Percentiles rank a stretch among this genome's conserved stretches.
Conservation (phyloP, 2,113 vertebrate species). For the Dolichotis patagonum region DNA sequence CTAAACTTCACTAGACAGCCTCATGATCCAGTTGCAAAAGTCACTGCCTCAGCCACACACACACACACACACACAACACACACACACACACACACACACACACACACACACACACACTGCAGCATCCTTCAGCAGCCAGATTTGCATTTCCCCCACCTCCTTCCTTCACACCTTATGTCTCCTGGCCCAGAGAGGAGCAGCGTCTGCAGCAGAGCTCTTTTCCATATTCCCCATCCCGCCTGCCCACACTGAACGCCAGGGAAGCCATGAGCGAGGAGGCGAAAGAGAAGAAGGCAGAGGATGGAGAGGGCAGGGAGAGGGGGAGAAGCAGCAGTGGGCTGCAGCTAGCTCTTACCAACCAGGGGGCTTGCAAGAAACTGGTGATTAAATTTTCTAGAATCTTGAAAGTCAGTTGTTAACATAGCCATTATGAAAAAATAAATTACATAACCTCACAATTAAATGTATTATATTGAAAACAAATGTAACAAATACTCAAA, state of each 20-base stretch:
- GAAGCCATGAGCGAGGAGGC: background rate
- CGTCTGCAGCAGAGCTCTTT: background rate
- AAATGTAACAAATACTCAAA: conserved; percentile 6
- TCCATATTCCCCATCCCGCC: background rate
- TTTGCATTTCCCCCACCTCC: conserved; percentile 22
- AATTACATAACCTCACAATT: background rate
- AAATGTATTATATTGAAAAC: conserved; percentile 19
- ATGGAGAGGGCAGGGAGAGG: background rate
- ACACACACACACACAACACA: background rate
- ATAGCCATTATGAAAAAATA: conserved; percentile 48
- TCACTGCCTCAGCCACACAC: background rate
- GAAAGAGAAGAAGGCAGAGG: background rate
- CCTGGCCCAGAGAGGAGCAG: conserved; percentile 25
- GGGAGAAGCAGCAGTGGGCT: background rate
- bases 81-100: background rate
- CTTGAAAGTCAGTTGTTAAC: conserved; percentile 23
- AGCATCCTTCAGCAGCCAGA: background rate
- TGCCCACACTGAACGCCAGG: background rate
- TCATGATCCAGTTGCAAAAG: background rate
- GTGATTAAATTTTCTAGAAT: conserved; percentile 2
- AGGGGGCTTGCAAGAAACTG: background rate
- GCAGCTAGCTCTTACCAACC: background rate
- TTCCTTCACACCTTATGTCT: conserved; percentile 24
- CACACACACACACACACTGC: background rate
- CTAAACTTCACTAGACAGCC: background rate